Evolutionary conservation across 1,140 invertebrate species (phyloP).

Genomic region (Spodoptera frugiperda): DNA sequence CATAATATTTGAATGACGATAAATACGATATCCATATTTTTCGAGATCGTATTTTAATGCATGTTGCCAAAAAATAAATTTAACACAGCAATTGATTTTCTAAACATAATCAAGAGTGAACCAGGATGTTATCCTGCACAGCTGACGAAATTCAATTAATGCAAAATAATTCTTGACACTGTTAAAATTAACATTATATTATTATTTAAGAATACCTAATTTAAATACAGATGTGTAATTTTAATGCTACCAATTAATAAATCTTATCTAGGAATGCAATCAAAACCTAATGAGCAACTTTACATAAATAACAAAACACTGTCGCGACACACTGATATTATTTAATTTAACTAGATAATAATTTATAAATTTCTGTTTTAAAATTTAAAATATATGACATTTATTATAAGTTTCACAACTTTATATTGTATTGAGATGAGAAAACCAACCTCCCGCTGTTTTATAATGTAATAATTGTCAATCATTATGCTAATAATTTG

Average conservation of each 20-base stretch:
- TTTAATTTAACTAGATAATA: background rate
- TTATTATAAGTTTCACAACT: conserved; percentile 24
- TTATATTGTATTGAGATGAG: background rate
- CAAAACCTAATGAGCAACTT: background rate
- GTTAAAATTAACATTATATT: no score
- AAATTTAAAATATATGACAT: background rate
- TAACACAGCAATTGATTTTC: no score
- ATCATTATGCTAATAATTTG: conserved; percentile 17
- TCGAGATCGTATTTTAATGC: no score
- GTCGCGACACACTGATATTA: conserved; percentile 6
- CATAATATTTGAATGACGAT: no score
- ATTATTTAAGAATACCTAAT: background rate
- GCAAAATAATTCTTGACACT: no score
- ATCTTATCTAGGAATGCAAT: background rate
- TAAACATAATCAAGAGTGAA: no score
- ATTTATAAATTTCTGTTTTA: conserved; percentile 6
- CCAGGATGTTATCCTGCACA: no score
- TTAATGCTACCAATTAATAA: conserved; percentile 7
- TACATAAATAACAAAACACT: background rate
- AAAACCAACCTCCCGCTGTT: conserved; percentile 1
- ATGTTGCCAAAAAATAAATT: no score
- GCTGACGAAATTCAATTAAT: no score
- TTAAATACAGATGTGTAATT: background rate
- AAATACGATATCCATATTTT: no score
- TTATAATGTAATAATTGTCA: conserved; percentile 32